phyloP scores from a whole-genome alignment of 1,140 invertebrate genomes.

The Panagrolaimus sp. region DNA sequence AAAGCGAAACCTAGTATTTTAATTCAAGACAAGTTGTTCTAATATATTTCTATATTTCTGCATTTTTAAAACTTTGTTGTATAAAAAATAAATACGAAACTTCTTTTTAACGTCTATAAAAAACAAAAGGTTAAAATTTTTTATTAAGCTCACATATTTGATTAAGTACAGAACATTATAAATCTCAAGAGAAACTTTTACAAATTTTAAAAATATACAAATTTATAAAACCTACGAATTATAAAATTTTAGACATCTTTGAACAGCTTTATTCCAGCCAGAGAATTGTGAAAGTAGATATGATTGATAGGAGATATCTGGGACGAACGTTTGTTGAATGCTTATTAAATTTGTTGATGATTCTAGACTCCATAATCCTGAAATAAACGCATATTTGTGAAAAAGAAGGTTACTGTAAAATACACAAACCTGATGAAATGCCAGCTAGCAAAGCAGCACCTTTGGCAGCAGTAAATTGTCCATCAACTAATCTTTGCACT shows the following conservation, averaged over 20 bases:
- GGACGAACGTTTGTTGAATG: slow-evolving; percentile 26
- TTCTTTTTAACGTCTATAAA: too few species aligned
- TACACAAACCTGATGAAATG: slow-evolving; percentile 36
- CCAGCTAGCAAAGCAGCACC: slow-evolving; percentile 54
- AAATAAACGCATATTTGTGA: background rate
- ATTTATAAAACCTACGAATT: slow-evolving; percentile 61
- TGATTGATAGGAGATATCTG: slow-evolving; percentile 21
- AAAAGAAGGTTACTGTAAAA: background rate
- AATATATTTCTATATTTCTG: too few species aligned
- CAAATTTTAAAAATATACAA: too few species aligned
- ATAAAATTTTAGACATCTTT: slow-evolving; percentile 42
- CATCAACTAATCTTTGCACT: slow-evolving; percentile 68
- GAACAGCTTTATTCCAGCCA: slow-evolving; percentile 36
- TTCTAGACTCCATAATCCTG: slow-evolving; percentile 32
- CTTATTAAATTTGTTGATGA: slow-evolving; percentile 23
- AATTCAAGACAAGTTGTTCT: too few species aligned
- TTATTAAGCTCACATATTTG: too few species aligned
- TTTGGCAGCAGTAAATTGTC: slow-evolving; percentile 50
- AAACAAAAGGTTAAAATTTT: too few species aligned
- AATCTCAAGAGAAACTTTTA: too few species aligned
- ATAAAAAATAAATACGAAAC: too few species aligned
- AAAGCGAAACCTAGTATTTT: too few species aligned
- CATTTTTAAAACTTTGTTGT: too few species aligned
- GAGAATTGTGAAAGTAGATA: slow-evolving; percentile 27
- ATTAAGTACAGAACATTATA: too few species aligned